phyloP scores from a whole-genome alignment of 2,113 vertebrate genomes.

The zebrafish (Danio rerio) region DNA sequence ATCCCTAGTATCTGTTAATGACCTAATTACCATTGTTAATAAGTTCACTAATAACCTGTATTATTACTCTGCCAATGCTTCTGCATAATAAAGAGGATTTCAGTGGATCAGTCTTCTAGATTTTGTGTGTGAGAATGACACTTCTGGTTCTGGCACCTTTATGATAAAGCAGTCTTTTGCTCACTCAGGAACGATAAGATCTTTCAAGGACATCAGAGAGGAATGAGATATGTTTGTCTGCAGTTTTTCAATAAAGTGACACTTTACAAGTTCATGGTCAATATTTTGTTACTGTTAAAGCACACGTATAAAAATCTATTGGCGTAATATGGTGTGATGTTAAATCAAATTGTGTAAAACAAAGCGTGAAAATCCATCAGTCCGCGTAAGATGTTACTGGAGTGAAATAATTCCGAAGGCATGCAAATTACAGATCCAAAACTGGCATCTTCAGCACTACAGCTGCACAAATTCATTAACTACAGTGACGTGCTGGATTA shows the following conservation, averaged over 20 bases:
- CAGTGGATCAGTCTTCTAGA: background rate
- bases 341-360: background rate
- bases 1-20: too few species aligned
- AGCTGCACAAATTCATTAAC: conserved; percentile 25
- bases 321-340: background rate
- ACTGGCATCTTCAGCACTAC: conserved; percentile 5
- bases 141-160: background rate
- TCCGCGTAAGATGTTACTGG: background rate
- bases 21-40: too few species aligned
- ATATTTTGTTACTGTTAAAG: background rate
- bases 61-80: background rate
- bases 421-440: conserved; percentile 10
- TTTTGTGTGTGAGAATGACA: background rate
- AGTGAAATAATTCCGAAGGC: conserved; percentile 4
- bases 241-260: background rate
- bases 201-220: background rate
- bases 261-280: background rate
- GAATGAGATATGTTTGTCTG: background rate
- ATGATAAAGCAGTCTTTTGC: background rate
- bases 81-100: background rate
- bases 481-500: conserved; percentile 33
- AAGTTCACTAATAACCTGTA: too few species aligned
- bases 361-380: background rate
- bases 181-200: background rate
- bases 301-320: background rate